phyloP scores from a whole-genome alignment of 2,888 invertebrate genomes.

The Ommatoiulus sabulosus region DNA sequence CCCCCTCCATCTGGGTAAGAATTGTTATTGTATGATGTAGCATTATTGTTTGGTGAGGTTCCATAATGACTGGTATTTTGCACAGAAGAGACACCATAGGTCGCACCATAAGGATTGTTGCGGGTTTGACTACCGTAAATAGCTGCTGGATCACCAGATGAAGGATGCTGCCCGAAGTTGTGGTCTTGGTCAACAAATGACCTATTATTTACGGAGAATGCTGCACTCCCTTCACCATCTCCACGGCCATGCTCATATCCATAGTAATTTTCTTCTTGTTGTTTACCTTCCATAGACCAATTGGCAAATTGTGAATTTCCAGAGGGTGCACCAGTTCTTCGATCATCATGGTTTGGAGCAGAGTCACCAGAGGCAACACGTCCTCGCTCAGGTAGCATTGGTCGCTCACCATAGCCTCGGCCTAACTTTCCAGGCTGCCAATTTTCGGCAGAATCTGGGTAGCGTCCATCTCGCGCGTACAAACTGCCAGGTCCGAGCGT shows the following conservation, averaged over 20 bases:
- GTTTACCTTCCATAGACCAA: slow-evolving; percentile 38
- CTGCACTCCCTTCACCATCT: slow-evolving; percentile 48
- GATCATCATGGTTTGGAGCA: neutral
- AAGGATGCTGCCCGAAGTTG: neutral
- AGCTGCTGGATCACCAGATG: neutral
- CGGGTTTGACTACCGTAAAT: neutral
- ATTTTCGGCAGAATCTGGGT: neutral
- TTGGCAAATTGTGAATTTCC: slow-evolving; percentile 9
- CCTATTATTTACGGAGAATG: slow-evolving; percentile 14
- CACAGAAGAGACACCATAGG: slow-evolving; percentile 63
- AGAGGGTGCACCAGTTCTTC: neutral
- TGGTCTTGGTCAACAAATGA: slow-evolving; percentile 18
- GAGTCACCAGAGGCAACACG: slow-evolving; percentile 22
- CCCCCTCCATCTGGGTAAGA: neutral
- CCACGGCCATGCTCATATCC: slow-evolving; percentile 45
- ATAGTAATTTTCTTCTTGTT: slow-evolving; percentile 47
- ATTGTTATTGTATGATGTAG: neutral
- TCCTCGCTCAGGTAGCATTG: neutral
- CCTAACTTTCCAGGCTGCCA: slow-evolving; percentile 25
- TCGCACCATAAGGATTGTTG: slow-evolving; percentile 47
- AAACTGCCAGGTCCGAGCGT: slow-evolving; percentile 63
- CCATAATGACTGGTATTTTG: slow-evolving; percentile 63
- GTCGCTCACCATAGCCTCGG: neutral
- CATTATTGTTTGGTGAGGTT: slow-evolving; percentile 60
- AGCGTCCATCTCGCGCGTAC: slow-evolving; percentile 64